Evolutionary conservation across 2,797 vertebrate species (phyloP), one percentile per base, ranked within the genome.

Genomic region (Pangasius sanitwongsei): DNA sequence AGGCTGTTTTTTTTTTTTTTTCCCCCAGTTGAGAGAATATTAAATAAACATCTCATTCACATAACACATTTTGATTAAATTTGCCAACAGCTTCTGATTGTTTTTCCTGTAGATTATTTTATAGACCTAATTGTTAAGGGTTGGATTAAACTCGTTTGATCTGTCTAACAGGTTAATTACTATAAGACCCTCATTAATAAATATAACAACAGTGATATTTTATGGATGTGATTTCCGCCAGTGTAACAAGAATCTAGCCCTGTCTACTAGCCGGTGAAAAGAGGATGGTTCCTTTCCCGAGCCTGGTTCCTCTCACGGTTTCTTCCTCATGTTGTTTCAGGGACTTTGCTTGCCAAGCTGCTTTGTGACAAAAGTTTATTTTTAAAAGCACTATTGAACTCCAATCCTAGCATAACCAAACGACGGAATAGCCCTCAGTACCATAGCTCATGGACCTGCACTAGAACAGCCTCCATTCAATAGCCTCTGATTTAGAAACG

Each of bases 341-440:
- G 77, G 80, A 4, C 57, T 82, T 84, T 67, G 4, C 44, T 31
- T 23, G 83, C n/a, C 63, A 53, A 85, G 28, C 44, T 25, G 63
- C 44, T 69, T 85, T n/a, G 63, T 44, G 81, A 28, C 81, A 34
- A 80, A 34, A 53, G 63, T 6, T 63, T 85, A 85, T 53, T 69
- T 16, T 83, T 44, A 83, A 2, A 48, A n/a, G n/a, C 8, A 2
- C 41, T 50, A 50, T 4, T 84, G 61, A 31, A 67, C 23, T n/a
- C 41, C 8, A 37, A 16, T n/a, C 37, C 81, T n/a, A 82, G 15
- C 8, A 25, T 41, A 28, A 48, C 41, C 77, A 80, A 44, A 41
- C 12, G 7, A 63, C 31, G 44, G 12, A 83, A 83, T 8, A 44
- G 25, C 23, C 23, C 13, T 48, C 59, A n/a, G 82, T 9, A 84